A percentile compares a stretch with the other conserved stretches of the same genome.
Evolutionary conservation across 2,797 vertebrate genomes (phyloP).

Genomic region (Labeo calbasu): DNA sequence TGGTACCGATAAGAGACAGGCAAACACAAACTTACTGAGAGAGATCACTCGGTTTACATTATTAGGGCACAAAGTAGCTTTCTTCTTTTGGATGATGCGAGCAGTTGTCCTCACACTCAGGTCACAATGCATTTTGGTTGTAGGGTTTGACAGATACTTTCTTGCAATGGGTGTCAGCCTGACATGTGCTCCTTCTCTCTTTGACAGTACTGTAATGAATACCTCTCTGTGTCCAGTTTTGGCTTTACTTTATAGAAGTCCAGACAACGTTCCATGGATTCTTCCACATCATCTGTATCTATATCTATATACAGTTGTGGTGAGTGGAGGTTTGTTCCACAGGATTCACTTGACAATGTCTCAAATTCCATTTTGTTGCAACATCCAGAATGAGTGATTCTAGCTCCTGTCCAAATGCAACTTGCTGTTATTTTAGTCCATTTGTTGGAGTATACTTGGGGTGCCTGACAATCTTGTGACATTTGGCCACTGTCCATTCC

Average conservation of each 20-base stretch:
- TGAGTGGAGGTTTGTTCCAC: not conserved
- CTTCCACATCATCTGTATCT: not conserved
- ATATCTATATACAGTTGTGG: not conserved
- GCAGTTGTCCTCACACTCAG: no score
- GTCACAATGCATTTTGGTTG: not conserved
- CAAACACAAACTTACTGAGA: not conserved
- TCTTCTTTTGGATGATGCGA: not conserved
- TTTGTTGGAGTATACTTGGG: not conserved
- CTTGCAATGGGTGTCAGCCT: not conserved
- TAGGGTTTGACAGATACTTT: not conserved
- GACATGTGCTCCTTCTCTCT: not conserved
- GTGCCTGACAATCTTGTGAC: not conserved
- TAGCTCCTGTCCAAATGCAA: not conserved
- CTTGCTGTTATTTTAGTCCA: not conserved
- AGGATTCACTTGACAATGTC: not conserved
- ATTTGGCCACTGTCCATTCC: not conserved
- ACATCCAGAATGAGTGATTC: not conserved
- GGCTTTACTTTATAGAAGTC: not conserved
- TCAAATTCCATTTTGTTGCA: not conserved
- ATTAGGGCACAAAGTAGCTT: not conserved
- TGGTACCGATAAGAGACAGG: not conserved
- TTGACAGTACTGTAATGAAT: no score
- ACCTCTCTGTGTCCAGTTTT: no score
- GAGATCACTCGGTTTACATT: not conserved
- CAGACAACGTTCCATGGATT: not conserved